Percentiles rank a stretch among this genome's conserved stretches.
Conservation (phyloP, 2,113 vertebrate genomes). For the Todiramphus chloris region DNA sequence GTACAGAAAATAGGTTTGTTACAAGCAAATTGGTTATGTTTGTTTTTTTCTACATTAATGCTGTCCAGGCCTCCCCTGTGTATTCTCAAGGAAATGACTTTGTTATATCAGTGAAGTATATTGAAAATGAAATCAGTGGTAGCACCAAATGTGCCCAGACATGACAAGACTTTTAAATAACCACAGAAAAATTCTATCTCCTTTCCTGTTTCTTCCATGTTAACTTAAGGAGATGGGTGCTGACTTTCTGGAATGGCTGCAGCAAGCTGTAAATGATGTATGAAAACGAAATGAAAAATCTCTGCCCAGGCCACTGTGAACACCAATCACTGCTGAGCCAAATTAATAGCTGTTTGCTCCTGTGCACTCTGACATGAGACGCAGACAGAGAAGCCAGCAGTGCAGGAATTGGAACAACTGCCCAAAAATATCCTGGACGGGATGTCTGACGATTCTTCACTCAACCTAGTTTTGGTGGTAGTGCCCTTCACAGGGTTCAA, state of each 20-base stretch:
- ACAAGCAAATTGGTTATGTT: conserved; percentile 46
- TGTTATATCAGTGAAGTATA: conserved; percentile 44
- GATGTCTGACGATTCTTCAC: not conserved
- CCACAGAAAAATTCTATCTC: conserved; percentile 54
- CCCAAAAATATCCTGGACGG: not conserved
- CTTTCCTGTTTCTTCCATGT: conserved; percentile 62
- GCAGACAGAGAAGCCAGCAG: not conserved
- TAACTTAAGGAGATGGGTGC: conserved; percentile 53
- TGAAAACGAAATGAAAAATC: conserved; percentile 67
- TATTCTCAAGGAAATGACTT: conserved; percentile 62
- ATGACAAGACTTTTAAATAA: conserved; percentile 69
- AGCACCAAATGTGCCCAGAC: conserved; percentile 56
- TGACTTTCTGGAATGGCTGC: conserved; percentile 61
- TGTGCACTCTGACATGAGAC: not conserved
- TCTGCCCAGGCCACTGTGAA: conserved; percentile 38
- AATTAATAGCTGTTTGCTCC: conserved; percentile 49
- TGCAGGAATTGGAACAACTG: not conserved
- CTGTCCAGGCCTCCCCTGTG: conserved; percentile 22
- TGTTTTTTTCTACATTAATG: conserved; percentile 33
- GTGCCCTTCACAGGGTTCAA: not conserved
- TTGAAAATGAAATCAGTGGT: conserved; percentile 61
- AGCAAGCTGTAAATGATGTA: conserved; percentile 63
- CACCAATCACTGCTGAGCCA: not conserved
- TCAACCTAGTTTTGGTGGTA: not conserved
- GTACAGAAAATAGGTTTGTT: conserved; percentile 27